Evolutionary conservation across 2,113 vertebrate species (phyloP), one percentile per base, ranked within the genome.

Genomic region (Calyptommatus sinebrachiatus): DNA sequence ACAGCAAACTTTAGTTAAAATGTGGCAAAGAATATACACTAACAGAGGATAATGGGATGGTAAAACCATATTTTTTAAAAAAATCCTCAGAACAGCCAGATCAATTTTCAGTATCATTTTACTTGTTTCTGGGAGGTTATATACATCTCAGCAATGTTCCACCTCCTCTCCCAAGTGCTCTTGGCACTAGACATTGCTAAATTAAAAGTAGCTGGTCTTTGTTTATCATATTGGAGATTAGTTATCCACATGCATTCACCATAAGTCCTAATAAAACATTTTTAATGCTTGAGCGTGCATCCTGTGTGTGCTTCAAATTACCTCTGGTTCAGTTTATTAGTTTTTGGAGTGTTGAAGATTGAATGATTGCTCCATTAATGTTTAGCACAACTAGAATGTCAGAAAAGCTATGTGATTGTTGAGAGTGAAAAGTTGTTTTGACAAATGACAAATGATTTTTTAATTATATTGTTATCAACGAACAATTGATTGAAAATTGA

Each of bases 151-250:
- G 26, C 26, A 63, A 46, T 29, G 12, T 20, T 67, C 8, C 16
- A 57, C 22, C 7, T 5, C 53, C 73, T 35, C 63, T 65, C 63
- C 63, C 31, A 61, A 3, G 4, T 57, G 48, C 26, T 72, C 11
- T 83, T 83, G 70, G 81, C 60, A 77, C 62, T 67, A 76, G 21
- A 67, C 69, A 46, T 60, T 31, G 46, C 71, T 67, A 73, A 83
- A 72, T 78, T 77, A 67, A 41, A 73, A 72, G 28, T 78, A 73
- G 48, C 68, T 77, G 46, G 60, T 45, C 26, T 76, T 77, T 72
- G 70, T 77, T 83, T 77, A 71, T 77, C 61, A 41, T 71, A 60
- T 26, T 77, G 61, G 45, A 83, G 75, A 77, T 73, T 66, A n/a
- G 63, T 66, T 60, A 53, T 53, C 50, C 69, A 73, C 57, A 77